Evolutionary conservation across 92 coral and sea anemone species (phyloP).

Genomic region (Pocillopora meandrina): DNA sequence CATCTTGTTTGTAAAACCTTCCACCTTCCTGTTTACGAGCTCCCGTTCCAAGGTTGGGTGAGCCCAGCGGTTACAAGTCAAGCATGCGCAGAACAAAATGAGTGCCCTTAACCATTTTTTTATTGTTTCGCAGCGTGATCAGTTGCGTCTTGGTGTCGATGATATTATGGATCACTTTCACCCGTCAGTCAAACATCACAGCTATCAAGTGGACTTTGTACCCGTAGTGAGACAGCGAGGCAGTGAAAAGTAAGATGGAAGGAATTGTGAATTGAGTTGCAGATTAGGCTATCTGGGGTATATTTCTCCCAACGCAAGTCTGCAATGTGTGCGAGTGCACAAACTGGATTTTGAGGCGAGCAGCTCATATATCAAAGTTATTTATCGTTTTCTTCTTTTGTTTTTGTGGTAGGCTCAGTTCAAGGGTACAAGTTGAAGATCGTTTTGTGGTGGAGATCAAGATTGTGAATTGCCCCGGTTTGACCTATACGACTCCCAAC

Average conservation of each 20-base stretch:
- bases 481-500: slow-evolving; percentile 63
- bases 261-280: too few relatives aligned
- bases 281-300: too few relatives aligned
- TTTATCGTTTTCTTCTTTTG: not conserved
- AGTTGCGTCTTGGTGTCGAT: slow-evolving; percentile 87
- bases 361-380: too few relatives aligned
- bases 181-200: slow-evolving; percentile 80
- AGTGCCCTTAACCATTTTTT: not conserved
- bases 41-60: too few relatives aligned
- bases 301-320: not conserved
- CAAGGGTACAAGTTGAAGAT: slow-evolving; percentile 61
- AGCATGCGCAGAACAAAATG: too few relatives aligned
- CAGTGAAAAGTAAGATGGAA: slow-evolving; percentile 61
- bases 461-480: slow-evolving; percentile 69
- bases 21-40: too few relatives aligned
- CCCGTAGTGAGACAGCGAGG: slow-evolving; percentile 76
- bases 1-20: too few relatives aligned
- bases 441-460: slow-evolving; percentile 81
- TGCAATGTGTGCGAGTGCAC: not conserved
- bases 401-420: slow-evolving; percentile 35
- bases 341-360: not conserved
- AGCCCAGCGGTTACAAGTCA: too few relatives aligned
- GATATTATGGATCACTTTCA: slow-evolving; percentile 68
- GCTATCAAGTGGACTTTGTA: slow-evolving; percentile 86
- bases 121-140: slow-evolving; percentile 75